Percentiles rank a stretch among this genome's conserved stretches.
phyloP scores from a whole-genome alignment of 2,888 invertebrate species.

The Brachycybe producta region DNA sequence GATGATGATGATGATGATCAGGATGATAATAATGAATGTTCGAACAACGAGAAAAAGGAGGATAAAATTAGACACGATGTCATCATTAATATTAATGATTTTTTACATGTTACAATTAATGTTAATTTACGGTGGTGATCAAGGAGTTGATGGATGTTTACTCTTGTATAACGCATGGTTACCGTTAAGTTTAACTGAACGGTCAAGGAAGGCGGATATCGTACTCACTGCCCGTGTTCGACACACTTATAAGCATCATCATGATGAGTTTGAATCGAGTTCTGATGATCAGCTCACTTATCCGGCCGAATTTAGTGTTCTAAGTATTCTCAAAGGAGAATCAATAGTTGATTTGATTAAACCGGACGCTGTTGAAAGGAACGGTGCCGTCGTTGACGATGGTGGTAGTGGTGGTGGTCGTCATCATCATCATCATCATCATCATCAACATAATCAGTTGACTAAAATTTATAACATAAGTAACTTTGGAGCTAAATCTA shows the following conservation, averaged over 20 bases:
- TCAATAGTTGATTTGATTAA: background rate
- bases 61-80: too few relatives aligned
- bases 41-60: too few relatives aligned
- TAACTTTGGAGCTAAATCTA: conserved; percentile 32
- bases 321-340: background rate
- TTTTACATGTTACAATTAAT: too few relatives aligned
- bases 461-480: conserved; percentile 29
- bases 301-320: conserved; percentile 6
- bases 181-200: conserved; percentile 5
- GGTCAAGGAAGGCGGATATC: conserved; percentile 5
- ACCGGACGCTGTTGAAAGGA: conserved; percentile 1
- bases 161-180: conserved; percentile 1
- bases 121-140: too few relatives aligned
- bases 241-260: conserved; percentile 1
- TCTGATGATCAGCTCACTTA: conserved; percentile 2
- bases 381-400: background rate
- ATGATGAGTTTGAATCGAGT: too few relatives aligned
- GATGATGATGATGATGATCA: too few relatives aligned
- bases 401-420: too few relatives aligned
- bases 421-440: too few relatives aligned
- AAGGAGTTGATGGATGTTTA: background rate
- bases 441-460: too few relatives aligned
- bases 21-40: too few relatives aligned
- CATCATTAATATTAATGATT: too few relatives aligned
- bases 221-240: conserved; percentile 6